Conservation (phyloP, 2,888 invertebrate species). For the Apodemia mormo region DNA sequence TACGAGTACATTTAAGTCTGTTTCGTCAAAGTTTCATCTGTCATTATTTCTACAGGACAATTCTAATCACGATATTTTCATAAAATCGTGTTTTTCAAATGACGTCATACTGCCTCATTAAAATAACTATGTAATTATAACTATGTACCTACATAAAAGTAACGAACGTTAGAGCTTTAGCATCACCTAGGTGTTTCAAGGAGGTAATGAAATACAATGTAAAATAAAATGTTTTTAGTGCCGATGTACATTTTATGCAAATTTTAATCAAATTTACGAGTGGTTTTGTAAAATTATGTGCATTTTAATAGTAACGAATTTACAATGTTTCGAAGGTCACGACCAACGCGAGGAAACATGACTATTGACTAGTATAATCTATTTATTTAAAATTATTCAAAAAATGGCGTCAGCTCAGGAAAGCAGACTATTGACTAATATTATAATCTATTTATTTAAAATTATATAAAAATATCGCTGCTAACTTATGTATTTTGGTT, state of each 20-base stretch:
- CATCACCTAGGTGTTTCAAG: neutral
- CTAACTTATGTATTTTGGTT: too few species aligned
- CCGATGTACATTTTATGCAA: constrained; percentile 12
- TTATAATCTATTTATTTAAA: neutral
- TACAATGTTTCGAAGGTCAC: constrained; percentile 18
- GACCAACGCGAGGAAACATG: neutral
- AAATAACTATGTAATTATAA: constrained; percentile 12
- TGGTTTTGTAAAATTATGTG: constrained; percentile 21
- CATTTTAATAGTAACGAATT: constrained; percentile 22
- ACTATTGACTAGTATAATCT: neutral
- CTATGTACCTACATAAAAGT: neutral
- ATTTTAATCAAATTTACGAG: constrained; percentile 10
- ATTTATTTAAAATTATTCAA: neutral
- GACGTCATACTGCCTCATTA: neutral
- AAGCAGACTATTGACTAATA: neutral
- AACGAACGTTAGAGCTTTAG: constrained; percentile 5
- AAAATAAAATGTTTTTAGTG: neutral
- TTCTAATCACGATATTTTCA: neutral
- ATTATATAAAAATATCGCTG: too few species aligned
- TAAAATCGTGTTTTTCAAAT: neutral
- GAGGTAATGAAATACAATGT: constrained; percentile 4
- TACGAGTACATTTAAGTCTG: too few species aligned
- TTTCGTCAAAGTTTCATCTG: too few species aligned
- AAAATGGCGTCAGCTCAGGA: neutral
- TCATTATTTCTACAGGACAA: too few species aligned